Base-by-base conservation (phyloP, 2,113 vertebrate species). In the Scatophagus argus region DNA sequence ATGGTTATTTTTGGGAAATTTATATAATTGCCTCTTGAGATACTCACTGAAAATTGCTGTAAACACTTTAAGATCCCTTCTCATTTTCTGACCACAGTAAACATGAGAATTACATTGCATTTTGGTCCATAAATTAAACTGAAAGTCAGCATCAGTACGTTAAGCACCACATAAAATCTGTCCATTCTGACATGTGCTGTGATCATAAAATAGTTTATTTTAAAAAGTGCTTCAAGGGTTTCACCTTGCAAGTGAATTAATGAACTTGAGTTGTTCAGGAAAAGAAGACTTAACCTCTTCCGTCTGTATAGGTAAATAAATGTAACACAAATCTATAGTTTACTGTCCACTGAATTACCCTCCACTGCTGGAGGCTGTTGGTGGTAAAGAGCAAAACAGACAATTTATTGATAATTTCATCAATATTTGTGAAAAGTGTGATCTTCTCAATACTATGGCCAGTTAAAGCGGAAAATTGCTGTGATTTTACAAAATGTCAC, bases 131-230 rank as follows among this genome's bases (percentile, higher is more conserved):
- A 75, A 32, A 36, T 47, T 6, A 21, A 49, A 19, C 62, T 41
- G 49, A 8, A 62, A 39, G 31, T 68, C 68, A 29, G 31, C n/a
- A 52, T 59, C 23, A 29, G 61, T 44, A 51, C 72, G 76, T 70
- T 43, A 52, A 64, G 52, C 27, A 34, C 17, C 19, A 36, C 66
- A 44, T 71, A 23, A 70, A 59, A 64, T 36, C 29, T 29, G n/a
- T 59, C 23, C 29, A 7, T 44, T 62, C 17, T 77, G 54, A 62
- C 49, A 41, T 2, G 6, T 55, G 51, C 58, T 29, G 29, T 51
- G 23, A 59, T 65, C 66, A 17, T 43, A 38, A 49, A 58, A 43
- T 34, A 4, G 32, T 49, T 75, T 49, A 4, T 11, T 38, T 36
- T 64, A n/a, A 64, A 67, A 74, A 41, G 14, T 11, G 38, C 66